Percentiles rank a stretch among this genome's conserved stretches.
Evolutionary conservation across 1,140 invertebrate species (phyloP).

Genomic region (Stenopsyche tienmushanensis): DNA sequence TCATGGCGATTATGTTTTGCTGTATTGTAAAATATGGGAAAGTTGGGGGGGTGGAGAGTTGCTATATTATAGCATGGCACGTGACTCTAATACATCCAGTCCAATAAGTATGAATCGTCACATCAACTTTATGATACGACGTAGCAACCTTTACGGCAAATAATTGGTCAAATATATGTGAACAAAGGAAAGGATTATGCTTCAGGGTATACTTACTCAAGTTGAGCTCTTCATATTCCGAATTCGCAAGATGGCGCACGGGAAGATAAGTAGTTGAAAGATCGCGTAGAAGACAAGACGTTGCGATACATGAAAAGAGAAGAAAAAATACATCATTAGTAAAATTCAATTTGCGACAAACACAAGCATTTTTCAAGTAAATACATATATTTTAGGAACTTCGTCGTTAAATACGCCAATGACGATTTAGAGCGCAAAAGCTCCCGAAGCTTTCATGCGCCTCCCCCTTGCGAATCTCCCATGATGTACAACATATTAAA

Average conservation of each 20-base stretch:
- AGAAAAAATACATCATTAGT: background rate
- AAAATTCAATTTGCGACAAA: background rate
- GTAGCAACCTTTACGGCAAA: conserved; percentile 7
- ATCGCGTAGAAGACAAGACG: background rate
- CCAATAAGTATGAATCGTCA: no score
- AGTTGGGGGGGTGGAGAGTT: no score
- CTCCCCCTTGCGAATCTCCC: no score
- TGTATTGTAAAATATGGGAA: no score
- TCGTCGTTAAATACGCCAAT: no score
- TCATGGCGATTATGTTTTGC: no score
- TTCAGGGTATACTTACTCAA: conserved; percentile 34
- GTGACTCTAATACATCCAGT: no score
- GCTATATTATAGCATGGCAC: no score
- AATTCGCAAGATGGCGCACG: background rate
- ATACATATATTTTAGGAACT: background rate
- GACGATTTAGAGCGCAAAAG: no score
- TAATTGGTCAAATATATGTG: conserved; percentile 17
- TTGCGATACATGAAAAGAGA: conserved; percentile 9
- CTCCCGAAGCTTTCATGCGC: no score
- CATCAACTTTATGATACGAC: no score
- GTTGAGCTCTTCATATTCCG: conserved; percentile 34
- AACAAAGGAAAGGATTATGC: background rate
- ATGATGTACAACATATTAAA: no score
- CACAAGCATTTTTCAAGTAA: background rate
- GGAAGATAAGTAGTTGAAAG: background rate